Evolutionary conservation across 30 jellyfish, hydroid and myxozoan species (phyloP).

Genomic region (Mastigias papua): DNA sequence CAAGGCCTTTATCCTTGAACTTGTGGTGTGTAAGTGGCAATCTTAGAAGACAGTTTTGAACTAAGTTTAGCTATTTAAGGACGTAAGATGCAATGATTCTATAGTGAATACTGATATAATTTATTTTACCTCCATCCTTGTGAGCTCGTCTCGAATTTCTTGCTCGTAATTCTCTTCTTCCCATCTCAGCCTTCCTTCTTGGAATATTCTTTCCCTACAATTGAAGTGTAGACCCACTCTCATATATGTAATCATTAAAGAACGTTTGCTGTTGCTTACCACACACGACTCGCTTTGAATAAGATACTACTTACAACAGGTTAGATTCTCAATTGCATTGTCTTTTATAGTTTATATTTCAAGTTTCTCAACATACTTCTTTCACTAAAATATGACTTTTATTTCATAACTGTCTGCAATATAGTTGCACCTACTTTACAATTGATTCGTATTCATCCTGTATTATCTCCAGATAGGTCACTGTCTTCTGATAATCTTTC

Average conservation of each 20-base stretch:
- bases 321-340: too few species aligned
- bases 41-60: too few species aligned
- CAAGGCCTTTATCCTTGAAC: too few species aligned
- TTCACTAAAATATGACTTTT: neutral
- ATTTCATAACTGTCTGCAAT: too few species aligned
- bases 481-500: neutral
- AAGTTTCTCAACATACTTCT: too few species aligned
- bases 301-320: too few species aligned
- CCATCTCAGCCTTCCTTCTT: neutral
- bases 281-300: too few species aligned
- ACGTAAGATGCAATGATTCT: too few species aligned
- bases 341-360: too few species aligned
- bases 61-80: too few species aligned
- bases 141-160: neutral
- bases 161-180: neutral
- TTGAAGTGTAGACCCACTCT: neutral
- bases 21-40: too few species aligned
- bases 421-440: neutral
- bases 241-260: neutral
- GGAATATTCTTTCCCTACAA: neutral
- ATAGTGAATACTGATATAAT: neutral
- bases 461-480: neutral
- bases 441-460: neutral
- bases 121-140: neutral
- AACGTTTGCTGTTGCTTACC: too few species aligned